phyloP scores from a whole-genome alignment of 2,797 vertebrate genomes.

The Intellagama lesueurii region DNA sequence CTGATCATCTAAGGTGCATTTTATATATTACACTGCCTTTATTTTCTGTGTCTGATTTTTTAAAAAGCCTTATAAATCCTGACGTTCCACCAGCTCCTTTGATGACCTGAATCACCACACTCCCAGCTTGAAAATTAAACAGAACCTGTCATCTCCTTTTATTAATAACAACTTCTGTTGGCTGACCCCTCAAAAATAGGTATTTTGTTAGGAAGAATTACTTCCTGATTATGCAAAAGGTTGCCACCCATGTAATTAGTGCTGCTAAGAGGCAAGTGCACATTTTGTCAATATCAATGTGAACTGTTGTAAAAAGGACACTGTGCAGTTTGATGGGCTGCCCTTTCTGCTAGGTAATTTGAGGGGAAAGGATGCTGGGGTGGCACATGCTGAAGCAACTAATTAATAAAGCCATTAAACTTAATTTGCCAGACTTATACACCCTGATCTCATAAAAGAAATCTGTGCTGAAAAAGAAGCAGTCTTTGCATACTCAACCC shows the following conservation, averaged over 20 bases:
- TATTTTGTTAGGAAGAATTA: conserved; percentile 1
- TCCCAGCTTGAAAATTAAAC: neutral
- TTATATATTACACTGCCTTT: neutral
- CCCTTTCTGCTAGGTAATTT: neutral
- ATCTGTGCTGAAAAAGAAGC: neutral
- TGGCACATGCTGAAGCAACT: neutral
- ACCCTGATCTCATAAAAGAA: neutral
- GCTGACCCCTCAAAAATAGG: neutral
- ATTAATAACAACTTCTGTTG: neutral
- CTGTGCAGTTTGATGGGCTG: neutral
- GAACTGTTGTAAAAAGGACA: neutral
- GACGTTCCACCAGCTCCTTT: neutral
- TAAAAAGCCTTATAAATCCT: neutral
- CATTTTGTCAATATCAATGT: conserved; percentile 17
- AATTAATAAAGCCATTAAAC: conserved; percentile 4
- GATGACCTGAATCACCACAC: neutral
- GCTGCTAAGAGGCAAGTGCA: conserved; percentile 4
- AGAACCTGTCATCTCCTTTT: neutral
- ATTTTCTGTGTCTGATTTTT: neutral
- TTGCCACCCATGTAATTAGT: conserved; percentile 20
- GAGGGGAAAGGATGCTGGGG: neutral
- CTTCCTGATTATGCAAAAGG: conserved; percentile 19
- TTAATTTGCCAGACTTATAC: neutral
- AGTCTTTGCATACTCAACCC: too few relatives aligned
- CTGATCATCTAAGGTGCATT: neutral